Evolutionary conservation across 2,113 vertebrate species (phyloP), one percentile per base, ranked within the genome.

Genomic region (Motacilla alba): DNA sequence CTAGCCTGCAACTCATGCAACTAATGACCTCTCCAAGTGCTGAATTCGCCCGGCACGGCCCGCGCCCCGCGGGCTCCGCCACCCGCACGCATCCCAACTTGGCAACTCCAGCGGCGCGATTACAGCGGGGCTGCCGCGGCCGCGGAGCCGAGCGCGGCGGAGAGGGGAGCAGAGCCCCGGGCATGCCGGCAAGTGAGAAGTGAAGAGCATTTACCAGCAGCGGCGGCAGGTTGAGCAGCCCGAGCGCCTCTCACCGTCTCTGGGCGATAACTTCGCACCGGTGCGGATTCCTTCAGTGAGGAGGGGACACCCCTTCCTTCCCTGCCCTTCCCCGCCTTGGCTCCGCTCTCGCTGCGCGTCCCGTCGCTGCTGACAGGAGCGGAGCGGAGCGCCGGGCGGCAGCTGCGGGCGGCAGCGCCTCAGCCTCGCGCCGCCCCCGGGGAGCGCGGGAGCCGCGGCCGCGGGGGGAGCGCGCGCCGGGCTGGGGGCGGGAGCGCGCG

Each of bases 201-300:
- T 64, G 96, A 95, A 95, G 95, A 97, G 95, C 97, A 89, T 98
- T 98, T 98, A 98, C 98, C 98, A n/a, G 97, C 96, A 30, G 55
- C 97, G 94, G 88, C 72, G 15, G 90, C 97, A 97, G 97, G 96
- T 95, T 94, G 97, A 97, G 97, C 97, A 96, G 97, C 97, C 97
- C 96, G 95, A 96, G 96, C 82, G 96, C 96, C 96, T 98, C 98
- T 87, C 97, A 89, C 95, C 96, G 98, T 97, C 97, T 95, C 97
- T 92, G 97, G 96, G 96, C 96, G 97, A 97, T 43, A 98, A 98
- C 97, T 98, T 98, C 83, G 96, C 97, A 86, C 76, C 93, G 89
- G 95, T 79, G 97, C 97, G 95, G 97, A 98, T 98, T 98, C 98
- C 98, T 98, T 97, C 96, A 98, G 62, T 76, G 78, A 53, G 47